A percentile compares a stretch with the other conserved stretches of the same genome.
These are phyloP conservation scores for Shargacucullia verbasci DNA, from an alignment of 2,888 invertebrate genomes.

Conservation along the genomic window DNA sequence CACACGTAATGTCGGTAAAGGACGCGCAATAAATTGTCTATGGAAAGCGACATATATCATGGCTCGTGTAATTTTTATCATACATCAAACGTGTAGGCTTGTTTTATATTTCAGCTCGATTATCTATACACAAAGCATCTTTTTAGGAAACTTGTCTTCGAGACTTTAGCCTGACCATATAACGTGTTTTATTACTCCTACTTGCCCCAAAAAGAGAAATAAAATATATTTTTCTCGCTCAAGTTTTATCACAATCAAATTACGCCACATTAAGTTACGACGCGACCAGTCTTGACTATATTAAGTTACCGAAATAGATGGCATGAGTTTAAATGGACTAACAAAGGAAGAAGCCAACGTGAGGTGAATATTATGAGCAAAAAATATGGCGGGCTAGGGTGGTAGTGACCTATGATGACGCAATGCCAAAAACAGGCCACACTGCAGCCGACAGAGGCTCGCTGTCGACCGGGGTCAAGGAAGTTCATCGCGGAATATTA, in stretches of 20 bases:
- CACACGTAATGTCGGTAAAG: constrained; percentile 46
- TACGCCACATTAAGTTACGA: constrained; percentile 77
- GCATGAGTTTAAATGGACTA: constrained; percentile 79
- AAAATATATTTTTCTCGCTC: constrained; percentile 57
- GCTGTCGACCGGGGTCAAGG: constrained; percentile 78
- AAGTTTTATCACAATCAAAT: constrained; percentile 77
- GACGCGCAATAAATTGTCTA: constrained; percentile 39
- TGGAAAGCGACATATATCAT: constrained; percentile 31
- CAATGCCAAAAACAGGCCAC: constrained; percentile 86
- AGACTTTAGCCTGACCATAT: constrained; percentile 54
- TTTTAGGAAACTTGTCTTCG: constrained; percentile 43
- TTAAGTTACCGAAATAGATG: constrained; percentile 79
- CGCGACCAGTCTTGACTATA: constrained; percentile 73
- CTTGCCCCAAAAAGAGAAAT: constrained; percentile 63
- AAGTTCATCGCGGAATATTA: constrained; percentile 82
- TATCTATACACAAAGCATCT: constrained; percentile 36
- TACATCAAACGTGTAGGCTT: constrained; percentile 20
- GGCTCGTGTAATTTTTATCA: constrained; percentile 27
- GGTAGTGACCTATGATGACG: constrained; percentile 88
- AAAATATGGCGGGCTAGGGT: constrained; percentile 84
- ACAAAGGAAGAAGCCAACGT: constrained; percentile 86
- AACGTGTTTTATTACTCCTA: constrained; percentile 59
- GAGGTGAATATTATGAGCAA: constrained; percentile 84
- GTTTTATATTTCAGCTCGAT: constrained; percentile 35
- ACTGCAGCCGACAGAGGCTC: constrained; percentile 69